Evolutionary conservation across 1,140 invertebrate genomes (phyloP), one percentile per base, ranked within the genome.

Genomic region (Atta cephalotes): DNA sequence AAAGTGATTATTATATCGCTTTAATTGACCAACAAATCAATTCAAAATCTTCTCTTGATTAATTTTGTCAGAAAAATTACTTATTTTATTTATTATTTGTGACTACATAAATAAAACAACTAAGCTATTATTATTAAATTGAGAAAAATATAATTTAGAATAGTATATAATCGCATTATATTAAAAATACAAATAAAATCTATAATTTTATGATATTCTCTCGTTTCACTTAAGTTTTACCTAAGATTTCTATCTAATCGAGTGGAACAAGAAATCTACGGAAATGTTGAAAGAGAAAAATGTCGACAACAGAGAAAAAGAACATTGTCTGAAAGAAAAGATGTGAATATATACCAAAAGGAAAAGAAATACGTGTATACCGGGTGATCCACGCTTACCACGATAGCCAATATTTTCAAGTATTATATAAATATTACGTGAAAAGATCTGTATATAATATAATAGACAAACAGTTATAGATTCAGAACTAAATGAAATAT

Each of bases 241-340:
- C 63, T 45, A 78, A 65, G 66, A 72, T 49, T 79, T 79, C 76
- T 70, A 74, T 74, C 84, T 72, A 60, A 82, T 87, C 71, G 65
- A 66, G 56, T 63, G 35, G 71, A 88, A 82, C 63, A 58, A 74
- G 77, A 82, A 78, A 63, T 86, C 56, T 65, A 21, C 63, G 71
- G 70, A 88, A 86, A 86, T 7, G 68, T n/a, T 45, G 68, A 66
- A 70, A 81, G 56, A 18, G 63, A 53, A 65, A 81, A 81, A 86
- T 7, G 65, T 62, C 39, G 12, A 21, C 9, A 39, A 21, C 6
- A 12, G 2, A 60, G 80, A 86, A 78, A 89, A 89, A 79, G 62
- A 68, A 51, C 28, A 85, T 39, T 53, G 53, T n/a, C 14, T n/a
- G 14, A n/a, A 79, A n/a, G 12, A 56, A 84, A 74, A 62, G 31